phyloP scores from a whole-genome alignment of 2,113 vertebrate species.

The Excalfactoria chinensis region DNA sequence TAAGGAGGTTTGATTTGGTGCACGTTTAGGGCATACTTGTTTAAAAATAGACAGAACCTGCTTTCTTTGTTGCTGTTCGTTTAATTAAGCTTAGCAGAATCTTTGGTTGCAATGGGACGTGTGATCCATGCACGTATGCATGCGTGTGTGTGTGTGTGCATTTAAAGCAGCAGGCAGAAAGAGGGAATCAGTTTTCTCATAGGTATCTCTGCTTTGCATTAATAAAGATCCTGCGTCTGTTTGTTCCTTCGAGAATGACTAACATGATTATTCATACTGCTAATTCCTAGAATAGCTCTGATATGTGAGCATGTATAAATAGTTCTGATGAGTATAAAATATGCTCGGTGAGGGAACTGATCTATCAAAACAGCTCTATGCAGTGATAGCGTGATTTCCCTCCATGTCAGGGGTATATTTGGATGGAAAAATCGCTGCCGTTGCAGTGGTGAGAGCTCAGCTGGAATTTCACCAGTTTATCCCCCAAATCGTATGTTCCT shows the following conservation, averaged over 20 bases:
- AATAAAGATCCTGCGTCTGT: not conserved
- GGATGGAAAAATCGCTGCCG: constrained; percentile 71
- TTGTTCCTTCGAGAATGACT: constrained; percentile 18
- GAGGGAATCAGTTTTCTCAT: not conserved
- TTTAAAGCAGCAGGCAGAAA: not conserved
- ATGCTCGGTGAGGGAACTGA: constrained; percentile 49
- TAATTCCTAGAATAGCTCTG: constrained; percentile 59
- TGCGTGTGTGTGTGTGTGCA: rapidly evolving
- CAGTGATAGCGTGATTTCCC: constrained; percentile 24
- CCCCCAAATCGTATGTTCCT: not conserved
- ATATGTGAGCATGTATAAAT: constrained; percentile 57
- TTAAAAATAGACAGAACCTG: constrained; percentile 20
- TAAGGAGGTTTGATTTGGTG: constrained; percentile 21
- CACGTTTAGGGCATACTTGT: not conserved
- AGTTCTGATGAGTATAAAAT: constrained; percentile 66
- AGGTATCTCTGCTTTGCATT: not conserved
- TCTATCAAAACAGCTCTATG: constrained; percentile 64
- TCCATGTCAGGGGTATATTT: constrained; percentile 27
- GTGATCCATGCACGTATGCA: not conserved
- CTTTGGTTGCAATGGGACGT: not conserved
- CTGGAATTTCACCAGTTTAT: constrained; percentile 41
- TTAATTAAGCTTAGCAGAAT: not conserved
- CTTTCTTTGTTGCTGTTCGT: not conserved
- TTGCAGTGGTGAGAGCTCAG: constrained; percentile 37
- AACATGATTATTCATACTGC: constrained; percentile 42